A percentile compares a stretch with the other conserved stretches of the same genome.
These are phyloP conservation scores for Aldabrachelys gigantea DNA, from an alignment of 2,113 vertebrate species.

Conservation along the genomic window DNA sequence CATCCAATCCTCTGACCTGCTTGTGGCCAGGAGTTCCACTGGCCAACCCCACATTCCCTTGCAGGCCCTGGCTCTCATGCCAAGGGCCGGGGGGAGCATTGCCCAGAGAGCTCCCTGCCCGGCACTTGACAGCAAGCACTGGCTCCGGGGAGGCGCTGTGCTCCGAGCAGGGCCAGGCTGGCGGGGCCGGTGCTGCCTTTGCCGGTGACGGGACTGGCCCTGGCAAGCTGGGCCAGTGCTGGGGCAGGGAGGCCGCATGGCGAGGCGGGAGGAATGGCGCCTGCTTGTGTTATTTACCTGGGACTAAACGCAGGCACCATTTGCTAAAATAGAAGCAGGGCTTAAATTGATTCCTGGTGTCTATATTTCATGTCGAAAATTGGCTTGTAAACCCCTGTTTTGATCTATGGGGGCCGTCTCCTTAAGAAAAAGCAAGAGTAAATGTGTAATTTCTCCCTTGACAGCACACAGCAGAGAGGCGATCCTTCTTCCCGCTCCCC, in stretches of 20 bases:
- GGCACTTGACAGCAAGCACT: no score
- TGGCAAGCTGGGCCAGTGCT: not conserved
- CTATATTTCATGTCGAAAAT: slow-evolving; percentile 99
- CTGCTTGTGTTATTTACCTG: slow-evolving; percentile 71
- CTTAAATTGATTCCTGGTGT: slow-evolving; percentile 96
- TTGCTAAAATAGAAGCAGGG: slow-evolving; percentile 84
- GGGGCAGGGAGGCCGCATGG: no score
- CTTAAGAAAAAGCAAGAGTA: slow-evolving; percentile 99
- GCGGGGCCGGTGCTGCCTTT: not conserved
- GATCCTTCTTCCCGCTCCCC: slow-evolving; percentile 94
- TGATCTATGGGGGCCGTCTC: slow-evolving; percentile 99
- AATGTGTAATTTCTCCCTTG: slow-evolving; percentile 99
- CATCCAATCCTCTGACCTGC: not conserved
- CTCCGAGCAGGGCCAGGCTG: no score
- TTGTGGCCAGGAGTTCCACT: not conserved
- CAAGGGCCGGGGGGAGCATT: not conserved
- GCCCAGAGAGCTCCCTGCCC: not conserved
- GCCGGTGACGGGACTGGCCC: no score
- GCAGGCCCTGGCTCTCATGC: no score
- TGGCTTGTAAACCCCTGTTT: slow-evolving; percentile 95
- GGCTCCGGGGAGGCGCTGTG: no score
- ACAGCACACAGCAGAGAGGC: slow-evolving; percentile 96
- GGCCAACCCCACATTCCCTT: not conserved
- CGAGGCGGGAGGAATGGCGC: not conserved
- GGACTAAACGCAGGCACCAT: slow-evolving; percentile 74